A percentile compares a stretch with the other conserved stretches of the same genome.
phyloP scores from a whole-genome alignment of 2,888 invertebrate genomes.

The Heteromurus nitidus region DNA sequence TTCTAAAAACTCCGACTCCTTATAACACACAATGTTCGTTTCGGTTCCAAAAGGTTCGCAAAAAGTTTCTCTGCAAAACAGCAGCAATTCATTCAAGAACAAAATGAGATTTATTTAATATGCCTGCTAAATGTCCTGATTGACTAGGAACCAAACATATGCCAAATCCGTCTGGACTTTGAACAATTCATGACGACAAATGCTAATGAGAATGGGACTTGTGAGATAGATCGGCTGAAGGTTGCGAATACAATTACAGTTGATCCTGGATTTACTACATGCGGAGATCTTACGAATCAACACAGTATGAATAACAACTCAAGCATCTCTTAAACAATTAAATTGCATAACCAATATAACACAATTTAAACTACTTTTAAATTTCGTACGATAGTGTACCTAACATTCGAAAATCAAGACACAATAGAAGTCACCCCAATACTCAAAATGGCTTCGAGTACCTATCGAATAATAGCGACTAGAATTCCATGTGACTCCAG shows the following conservation, averaged over 20 bases:
- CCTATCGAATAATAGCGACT: conserved; percentile 43
- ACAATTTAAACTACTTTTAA: conserved; percentile 1
- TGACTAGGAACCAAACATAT: conserved; percentile 61
- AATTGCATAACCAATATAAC: not conserved
- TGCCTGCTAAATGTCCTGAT: no score
- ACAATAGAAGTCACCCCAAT: conserved; percentile 42
- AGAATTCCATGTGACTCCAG: conserved; percentile 54
- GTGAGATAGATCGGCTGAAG: conserved; percentile 39
- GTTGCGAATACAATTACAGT: conserved; percentile 43
- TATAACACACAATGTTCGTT: conserved; percentile 50
- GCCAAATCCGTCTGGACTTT: conserved; percentile 66
- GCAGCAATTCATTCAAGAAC: no score
- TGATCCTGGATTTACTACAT: conserved; percentile 32
- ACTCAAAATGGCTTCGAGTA: not conserved
- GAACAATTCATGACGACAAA: not conserved
- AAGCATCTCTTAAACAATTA: not conserved
- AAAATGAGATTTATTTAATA: no score
- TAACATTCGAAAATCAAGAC: conserved; percentile 55
- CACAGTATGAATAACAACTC: conserved; percentile 62
- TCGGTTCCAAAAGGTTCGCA: conserved; percentile 55
- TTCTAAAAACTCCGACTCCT: conserved; percentile 19
- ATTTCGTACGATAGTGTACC: conserved; percentile 62
- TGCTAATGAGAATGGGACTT: conserved; percentile 35
- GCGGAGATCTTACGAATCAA: conserved; percentile 57
- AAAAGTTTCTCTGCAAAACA: not conserved